Base-by-base conservation (phyloP, 1,140 invertebrate genomes). In the Drosophila pseudoobscura region DNA sequence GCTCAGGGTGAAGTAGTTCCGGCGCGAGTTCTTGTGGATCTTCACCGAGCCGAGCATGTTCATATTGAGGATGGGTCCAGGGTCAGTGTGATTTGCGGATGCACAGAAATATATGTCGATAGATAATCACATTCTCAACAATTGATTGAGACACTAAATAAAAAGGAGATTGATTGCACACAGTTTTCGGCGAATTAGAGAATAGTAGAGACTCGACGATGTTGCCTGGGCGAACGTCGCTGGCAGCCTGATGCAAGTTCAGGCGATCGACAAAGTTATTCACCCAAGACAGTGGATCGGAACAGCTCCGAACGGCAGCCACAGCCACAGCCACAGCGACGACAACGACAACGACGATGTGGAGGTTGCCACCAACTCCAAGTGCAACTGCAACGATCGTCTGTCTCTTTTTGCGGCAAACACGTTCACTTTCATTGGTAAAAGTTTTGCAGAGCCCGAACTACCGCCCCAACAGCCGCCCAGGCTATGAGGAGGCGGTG, bases 381-480 rank as follows among this genome's bases (percentile, higher is more conserved):
- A 24, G 47, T 41, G 8, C 58, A 13, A 53, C 47, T 41, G 57
- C 50, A 31, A 41, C 17, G 22, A 20, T 50, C 43, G 39, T 59
- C 6, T 58, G 9, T 53, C 17, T 49, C 22, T 61, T 47, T 29
- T 15, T 47, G 45, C 62, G 62, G 52, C 58, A 64, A 84, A 87
- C 82, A 87, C 82, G 82, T 87, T 87, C 83, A 88, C 82, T 87
- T 87, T 87, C 82, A 54, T 82, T 77, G 69, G 83, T 64, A 88
- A 82, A 83, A 88, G 65, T 82, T 78, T 56, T 13, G 35, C 62
- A 69, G 64, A 56, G 56, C 35, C 64, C 35, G 35, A 13, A 11
- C 35, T 8, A 11, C 3, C 11, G 24, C 24, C 24, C 24, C 24
- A 26, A 26, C 24, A 5, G 4, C 35, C 35, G 35, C 35, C 35